Base-by-base conservation (phyloP, 92 coral and sea anemone genomes). In the Nematostella vectensis region DNA sequence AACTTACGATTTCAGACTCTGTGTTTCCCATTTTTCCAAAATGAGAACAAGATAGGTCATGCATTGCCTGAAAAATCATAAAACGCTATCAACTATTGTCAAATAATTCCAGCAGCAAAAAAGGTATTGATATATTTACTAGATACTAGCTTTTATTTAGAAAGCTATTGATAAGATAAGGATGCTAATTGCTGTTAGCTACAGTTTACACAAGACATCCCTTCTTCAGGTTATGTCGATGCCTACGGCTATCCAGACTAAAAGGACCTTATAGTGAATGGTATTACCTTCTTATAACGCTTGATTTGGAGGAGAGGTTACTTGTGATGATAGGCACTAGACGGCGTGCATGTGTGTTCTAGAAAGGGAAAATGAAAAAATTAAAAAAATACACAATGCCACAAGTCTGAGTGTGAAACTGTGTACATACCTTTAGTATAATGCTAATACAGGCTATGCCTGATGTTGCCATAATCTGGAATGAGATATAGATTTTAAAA, bases 391-490 rank as follows among this genome's bases (percentile, higher is more conserved):
- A 33, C 40, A n/a, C n/a, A n/a, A n/a, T n/a, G n/a, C n/a, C n/a
- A n/a, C n/a, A n/a, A n/a, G n/a, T n/a, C n/a, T n/a, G n/a, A 33
- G 15, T 6, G 15, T 33, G 15, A 15, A 33, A 15, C 8, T 6
- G 6, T 33, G 15, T 15, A 33, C 40, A 15, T 55, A 85, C 98
- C 91, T 85, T 91, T 29, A 91, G 39, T 56, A 91, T 86, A 28
- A 91, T 81, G 47, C 59, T 74, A 44, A 87, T 87, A 55, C 98
- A 91, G 0, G 95, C 94, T 50, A 83, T 84, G 25, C 98, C 98
- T 13, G 95, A 91, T 0, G 98, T 85, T 37, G 98, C 89, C 95
- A 91, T 91, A 4, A 91, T 51, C 98, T 91, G 45, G 4, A 63
- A 51, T 49, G 29, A 57, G 18, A 56, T 3, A 30, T 17, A n/a